Evolutionary conservation across 2,888 invertebrate species (phyloP), one percentile per base, ranked within the genome.

Genomic region (Amiota minor): DNA sequence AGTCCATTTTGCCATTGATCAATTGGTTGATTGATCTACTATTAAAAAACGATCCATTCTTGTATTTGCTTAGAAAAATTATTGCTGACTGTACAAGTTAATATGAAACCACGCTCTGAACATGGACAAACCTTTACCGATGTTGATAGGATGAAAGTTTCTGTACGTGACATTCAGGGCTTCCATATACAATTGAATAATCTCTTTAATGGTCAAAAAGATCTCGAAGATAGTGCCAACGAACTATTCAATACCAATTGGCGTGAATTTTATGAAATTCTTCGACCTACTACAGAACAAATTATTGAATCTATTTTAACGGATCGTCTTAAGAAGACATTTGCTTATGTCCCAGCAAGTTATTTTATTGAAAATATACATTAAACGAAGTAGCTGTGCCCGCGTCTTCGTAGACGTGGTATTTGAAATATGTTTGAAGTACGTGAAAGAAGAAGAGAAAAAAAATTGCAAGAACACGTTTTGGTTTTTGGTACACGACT

Each of bases 211-310:
- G 82, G 80, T 16, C 80, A 85, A 59, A 76, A 74, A 9, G 80
- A 81, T 1, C 76, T 88, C 12, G 93, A 93, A 91, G 92, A 93
- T 62, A 92, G 92, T 79, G 93, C 94, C 2, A 93, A 94, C 82
- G 91, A 91, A 9, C 92, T 94, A 78, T 90, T 94, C 76, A 94
- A 94, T 85, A 92, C 92, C 14, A 94, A 94, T 86, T 94, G 94
- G 94, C 90, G 92, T 45, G 92, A 93, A 61, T 92, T 94, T 1
- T 92, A 92, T 0, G 93, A 93, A 79, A 92, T 93, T 1, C 86
- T 94, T 70, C 91, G 92, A 79, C 94, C 94, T 46, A 92, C 93
- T 75, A 89, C 93, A 77, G 91, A 92, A 3, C 92, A 92, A 87
- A 93, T 93, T 4, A 92, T 94, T 62, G 91, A 93, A 88, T 92